These are phyloP conservation scores for Istiophorus platypterus DNA, from an alignment of 2,113 vertebrate species.

Conservation along the genomic window DNA sequence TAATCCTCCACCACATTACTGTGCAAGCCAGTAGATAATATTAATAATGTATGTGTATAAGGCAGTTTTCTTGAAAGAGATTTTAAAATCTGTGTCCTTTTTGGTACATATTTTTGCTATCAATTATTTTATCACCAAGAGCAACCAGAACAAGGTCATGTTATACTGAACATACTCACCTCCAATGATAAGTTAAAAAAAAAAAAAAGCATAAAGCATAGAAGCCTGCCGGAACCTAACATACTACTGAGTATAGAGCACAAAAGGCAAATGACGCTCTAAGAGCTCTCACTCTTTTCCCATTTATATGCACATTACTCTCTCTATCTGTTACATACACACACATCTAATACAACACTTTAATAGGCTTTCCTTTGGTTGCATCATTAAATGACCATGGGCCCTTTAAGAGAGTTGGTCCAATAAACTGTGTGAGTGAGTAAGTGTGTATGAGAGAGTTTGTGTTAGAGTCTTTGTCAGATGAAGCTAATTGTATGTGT, in stretches of 20 bases:
- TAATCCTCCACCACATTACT: neutral
- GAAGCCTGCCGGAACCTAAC: slow-evolving; percentile 29
- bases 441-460: slow-evolving; percentile 11
- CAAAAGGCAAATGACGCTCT: slow-evolving; percentile 21
- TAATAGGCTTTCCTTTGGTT: slow-evolving; percentile 65
- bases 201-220: slow-evolving; percentile 13
- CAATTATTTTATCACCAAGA: slow-evolving; percentile 23
- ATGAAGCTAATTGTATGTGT: slow-evolving; percentile 22
- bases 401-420: slow-evolving; percentile 48
- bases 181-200: slow-evolving; percentile 19
- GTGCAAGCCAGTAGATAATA: neutral
- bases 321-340: neutral
- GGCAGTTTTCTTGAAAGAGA: slow-evolving; percentile 3
- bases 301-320: slow-evolving; percentile 25
- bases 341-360: slow-evolving; percentile 29
- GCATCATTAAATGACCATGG: slow-evolving; percentile 71
- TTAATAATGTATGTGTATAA: neutral
- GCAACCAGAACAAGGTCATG: slow-evolving; percentile 33
- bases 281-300: slow-evolving; percentile 19
- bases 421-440: slow-evolving; percentile 40
- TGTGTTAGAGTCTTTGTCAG: slow-evolving; percentile 31
- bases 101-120: neutral
- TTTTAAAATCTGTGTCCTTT: neutral
- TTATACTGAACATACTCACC: neutral
- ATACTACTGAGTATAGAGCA: slow-evolving; percentile 23